Evolutionary conservation across 2,888 invertebrate genomes (phyloP).

Genomic region (Andricus curvator): DNA sequence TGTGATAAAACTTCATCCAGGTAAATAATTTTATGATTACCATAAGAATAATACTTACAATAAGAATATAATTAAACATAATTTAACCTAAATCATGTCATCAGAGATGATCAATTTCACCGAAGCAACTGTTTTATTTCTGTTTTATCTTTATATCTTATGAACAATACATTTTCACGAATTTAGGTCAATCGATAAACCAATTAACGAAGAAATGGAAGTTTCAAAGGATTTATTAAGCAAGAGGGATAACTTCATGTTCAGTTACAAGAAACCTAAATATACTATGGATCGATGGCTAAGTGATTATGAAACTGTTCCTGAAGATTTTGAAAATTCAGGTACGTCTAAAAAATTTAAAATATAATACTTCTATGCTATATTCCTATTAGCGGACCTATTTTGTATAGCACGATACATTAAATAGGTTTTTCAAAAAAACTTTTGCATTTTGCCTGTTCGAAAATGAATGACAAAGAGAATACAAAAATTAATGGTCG

Average conservation of each 20-base stretch:
- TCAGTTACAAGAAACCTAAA: background rate
- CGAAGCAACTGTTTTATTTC: background rate
- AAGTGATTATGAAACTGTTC: background rate
- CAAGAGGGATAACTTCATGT: background rate
- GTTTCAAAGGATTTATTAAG: slow-evolving; percentile 1
- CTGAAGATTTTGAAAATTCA: background rate
- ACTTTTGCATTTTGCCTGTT: background rate
- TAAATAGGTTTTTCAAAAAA: too few species aligned
- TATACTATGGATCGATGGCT: background rate
- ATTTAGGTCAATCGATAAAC: slow-evolving; percentile 35
- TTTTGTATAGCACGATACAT: background rate
- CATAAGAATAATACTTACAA: background rate
- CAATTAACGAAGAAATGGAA: slow-evolving; percentile 31
- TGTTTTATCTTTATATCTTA: slow-evolving; percentile 15
- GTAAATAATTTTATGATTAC: background rate
- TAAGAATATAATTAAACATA: too few species aligned
- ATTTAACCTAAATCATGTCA: background rate
- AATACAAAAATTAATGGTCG: background rate
- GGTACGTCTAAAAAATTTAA: background rate
- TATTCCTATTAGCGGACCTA: too few species aligned
- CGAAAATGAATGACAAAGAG: background rate
- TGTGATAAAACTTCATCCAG: background rate
- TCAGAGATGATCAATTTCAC: background rate
- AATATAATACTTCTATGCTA: too few species aligned
- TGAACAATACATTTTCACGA: slow-evolving; percentile 26